A percentile compares a stretch with the other conserved stretches of the same genome.
phyloP scores from a whole-genome alignment of 2,888 invertebrate species.

The Melangyna quadrimaculata region DNA sequence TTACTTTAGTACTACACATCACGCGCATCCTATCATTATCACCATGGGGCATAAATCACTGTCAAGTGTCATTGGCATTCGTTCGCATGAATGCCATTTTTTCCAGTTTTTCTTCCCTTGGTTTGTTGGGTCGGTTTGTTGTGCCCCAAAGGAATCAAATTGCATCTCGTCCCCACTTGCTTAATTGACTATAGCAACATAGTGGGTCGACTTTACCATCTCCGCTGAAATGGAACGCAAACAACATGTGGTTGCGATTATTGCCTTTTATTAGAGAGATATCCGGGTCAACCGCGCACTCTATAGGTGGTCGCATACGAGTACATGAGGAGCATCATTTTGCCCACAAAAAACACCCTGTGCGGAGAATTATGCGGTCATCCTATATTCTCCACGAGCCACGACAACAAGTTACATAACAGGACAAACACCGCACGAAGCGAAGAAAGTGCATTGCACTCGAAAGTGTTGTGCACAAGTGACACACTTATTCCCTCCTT shows the following conservation, averaged over 20 bases:
- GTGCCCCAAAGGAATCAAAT: slow-evolving; percentile 44
- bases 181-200: slow-evolving; percentile 9
- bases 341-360: slow-evolving; percentile 23
- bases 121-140: not conserved
- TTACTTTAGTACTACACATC: not conserved
- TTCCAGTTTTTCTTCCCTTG: not conserved
- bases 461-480: slow-evolving; percentile 53
- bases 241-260: slow-evolving; percentile 70
- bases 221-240: not conserved
- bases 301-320: not conserved
- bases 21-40: slow-evolving; percentile 77
- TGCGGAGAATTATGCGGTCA: slow-evolving; percentile 57
- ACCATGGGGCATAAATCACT: slow-evolving; percentile 80
- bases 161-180: slow-evolving; percentile 30
- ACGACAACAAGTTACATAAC: slow-evolving; percentile 63
- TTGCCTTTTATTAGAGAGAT: slow-evolving; percentile 60
- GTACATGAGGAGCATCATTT: not conserved
- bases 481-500: slow-evolving; percentile 49
- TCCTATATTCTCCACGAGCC: slow-evolving; percentile 17
- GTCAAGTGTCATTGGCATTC: slow-evolving; percentile 80
- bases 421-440: slow-evolving; percentile 10
- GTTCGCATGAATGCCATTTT: slow-evolving; percentile 21
- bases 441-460: slow-evolving; percentile 52
- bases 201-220: not conserved
- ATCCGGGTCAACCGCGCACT: slow-evolving; percentile 33